A percentile compares a stretch with the other conserved stretches of the same genome.
These are phyloP conservation scores for Hexactinellida sp. DNA, from an alignment of 37 sponge, comb jelly and placozoan species.

Conservation along the genomic window DNA sequence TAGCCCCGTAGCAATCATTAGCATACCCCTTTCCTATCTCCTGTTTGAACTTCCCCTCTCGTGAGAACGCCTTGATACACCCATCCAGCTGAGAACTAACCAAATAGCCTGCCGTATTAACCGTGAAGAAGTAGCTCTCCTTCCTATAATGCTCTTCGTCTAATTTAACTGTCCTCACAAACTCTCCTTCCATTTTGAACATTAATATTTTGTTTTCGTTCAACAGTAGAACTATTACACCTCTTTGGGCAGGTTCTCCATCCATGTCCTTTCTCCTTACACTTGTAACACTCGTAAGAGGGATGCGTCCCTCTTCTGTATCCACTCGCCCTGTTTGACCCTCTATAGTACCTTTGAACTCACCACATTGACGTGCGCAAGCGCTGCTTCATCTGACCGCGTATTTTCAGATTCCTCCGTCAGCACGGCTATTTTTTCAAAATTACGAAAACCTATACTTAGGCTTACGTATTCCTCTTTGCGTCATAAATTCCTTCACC, in stretches of 20 bases:
- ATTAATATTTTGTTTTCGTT: neutral
- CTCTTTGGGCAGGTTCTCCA: neutral
- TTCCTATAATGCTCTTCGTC: neutral
- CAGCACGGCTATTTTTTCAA: neutral
- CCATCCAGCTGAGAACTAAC: neutral
- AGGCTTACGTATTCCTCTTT: neutral
- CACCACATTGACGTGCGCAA: too few relatives aligned
- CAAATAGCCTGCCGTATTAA: neutral
- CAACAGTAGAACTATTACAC: neutral
- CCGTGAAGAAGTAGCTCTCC: slow-evolving; percentile 9
- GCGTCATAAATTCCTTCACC: neutral
- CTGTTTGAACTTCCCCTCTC: neutral
- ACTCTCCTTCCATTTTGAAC: neutral
- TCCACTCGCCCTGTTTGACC: neutral
- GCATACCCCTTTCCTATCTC: neutral
- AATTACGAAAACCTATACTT: neutral
- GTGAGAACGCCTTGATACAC: neutral
- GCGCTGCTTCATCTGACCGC: too few relatives aligned
- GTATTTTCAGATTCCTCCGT: neutral
- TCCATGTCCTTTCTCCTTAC: neutral
- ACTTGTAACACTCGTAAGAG: neutral
- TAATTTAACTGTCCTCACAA: neutral
- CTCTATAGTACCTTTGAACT: neutral
- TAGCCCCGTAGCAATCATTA: neutral
- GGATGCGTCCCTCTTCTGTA: neutral